Evolutionary conservation across 2,113 vertebrate genomes (phyloP).

Genomic region (Jaculus jaculus): DNA sequence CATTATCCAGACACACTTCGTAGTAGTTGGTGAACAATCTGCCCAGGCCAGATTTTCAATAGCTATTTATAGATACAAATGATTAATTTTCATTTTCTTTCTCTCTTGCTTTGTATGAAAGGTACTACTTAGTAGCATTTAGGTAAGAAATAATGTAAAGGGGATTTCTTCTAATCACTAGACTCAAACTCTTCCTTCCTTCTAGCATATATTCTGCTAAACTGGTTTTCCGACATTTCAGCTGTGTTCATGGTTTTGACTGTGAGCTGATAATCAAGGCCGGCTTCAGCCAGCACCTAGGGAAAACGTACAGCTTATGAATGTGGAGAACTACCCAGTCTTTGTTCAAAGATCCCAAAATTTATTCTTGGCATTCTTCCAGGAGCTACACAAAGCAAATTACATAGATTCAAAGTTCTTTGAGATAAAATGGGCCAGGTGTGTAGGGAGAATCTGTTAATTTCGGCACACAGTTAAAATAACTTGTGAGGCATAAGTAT

Average conservation of each 20-base stretch:
- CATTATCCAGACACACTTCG: neutral
- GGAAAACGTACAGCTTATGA: neutral
- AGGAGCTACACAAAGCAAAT: neutral
- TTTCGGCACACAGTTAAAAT: neutral
- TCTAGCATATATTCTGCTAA: neutral
- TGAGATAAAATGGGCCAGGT: neutral
- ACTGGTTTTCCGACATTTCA: neutral
- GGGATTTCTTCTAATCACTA: conserved; percentile 12
- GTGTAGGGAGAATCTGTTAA: neutral
- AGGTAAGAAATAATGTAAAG: neutral
- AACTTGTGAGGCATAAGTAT: neutral
- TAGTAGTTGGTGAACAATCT: neutral
- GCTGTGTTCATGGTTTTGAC: neutral
- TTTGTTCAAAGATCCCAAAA: neutral
- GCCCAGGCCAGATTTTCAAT: neutral
- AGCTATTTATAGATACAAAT: neutral
- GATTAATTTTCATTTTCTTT: conserved; percentile 5
- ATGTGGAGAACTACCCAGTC: neutral
- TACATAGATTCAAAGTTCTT: neutral
- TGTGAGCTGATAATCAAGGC: neutral
- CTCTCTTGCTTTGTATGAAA: neutral
- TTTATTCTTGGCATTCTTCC: neutral
- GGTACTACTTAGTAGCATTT: neutral
- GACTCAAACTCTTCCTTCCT: neutral
- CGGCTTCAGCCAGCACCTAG: neutral